Base-by-base conservation (phyloP, 2,888 invertebrate genomes). In the Apocheima hispidaria region DNA sequence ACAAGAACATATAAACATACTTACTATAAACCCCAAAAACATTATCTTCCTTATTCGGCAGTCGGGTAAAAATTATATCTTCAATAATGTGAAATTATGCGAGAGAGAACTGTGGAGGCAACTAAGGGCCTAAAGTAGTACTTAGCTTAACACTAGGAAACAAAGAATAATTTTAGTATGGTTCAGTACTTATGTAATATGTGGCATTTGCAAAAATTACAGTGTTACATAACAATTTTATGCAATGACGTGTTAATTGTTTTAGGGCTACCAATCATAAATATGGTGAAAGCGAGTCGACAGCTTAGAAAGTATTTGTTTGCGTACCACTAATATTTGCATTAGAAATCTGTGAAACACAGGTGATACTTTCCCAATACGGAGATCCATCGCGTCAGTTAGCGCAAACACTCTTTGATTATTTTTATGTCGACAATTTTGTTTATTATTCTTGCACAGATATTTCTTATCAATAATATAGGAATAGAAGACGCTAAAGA, bases 271-370 rank as follows among this genome's bases (percentile, higher is more conserved):
- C 72, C 60, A 72, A 72, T 78, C 72, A 77, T 77, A 75, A 76
- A 77, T 63, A 38, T 23, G 76, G 89, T 81, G 91, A 91, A 92
- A 91, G 90, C 81, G 62, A 81, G 71, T 71, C 63, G 72, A 83
- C 87, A 74, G 74, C 85, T 86, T 90, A 86, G 92, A 91, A 91
- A 91, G 89, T 86, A 86, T 79, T 82, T 85, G 82, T 84, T 80
- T 77, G 74, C 75, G 72, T 79, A 78, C 82, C 86, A 85, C 88
- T 83, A 86, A 86, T 88, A 85, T 92, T 90, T 86, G 83, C 85
- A 86, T 88, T 86, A 89, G 90, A 92, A 90, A 92, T 85, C 84
- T 86, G 84, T 81, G 83, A 84, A 84, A 80, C 77, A 81, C 77
- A 80, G 77, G 78, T 76, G 84, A 68, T 77, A 83, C 90, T 91